Percentiles rank a stretch among this genome's conserved stretches.
Evolutionary conservation across 2,113 vertebrate genomes (phyloP).

Genomic region (Pelusios castaneus): DNA sequence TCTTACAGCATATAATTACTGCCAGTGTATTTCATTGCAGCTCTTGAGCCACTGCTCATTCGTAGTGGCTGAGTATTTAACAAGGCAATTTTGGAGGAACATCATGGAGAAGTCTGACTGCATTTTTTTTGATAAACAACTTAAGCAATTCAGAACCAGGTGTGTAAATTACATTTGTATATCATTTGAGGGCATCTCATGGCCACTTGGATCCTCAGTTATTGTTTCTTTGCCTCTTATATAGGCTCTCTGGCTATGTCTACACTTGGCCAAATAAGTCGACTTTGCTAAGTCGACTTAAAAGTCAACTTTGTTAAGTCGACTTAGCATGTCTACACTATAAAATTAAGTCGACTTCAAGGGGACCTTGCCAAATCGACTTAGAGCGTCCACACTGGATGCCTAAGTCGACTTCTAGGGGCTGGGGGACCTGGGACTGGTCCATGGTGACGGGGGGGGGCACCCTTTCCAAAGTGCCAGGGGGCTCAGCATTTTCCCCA

Average conservation of each 20-base stretch:
- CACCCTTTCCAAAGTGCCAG: too few relatives aligned
- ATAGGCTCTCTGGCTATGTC: neutral
- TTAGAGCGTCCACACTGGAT: too few relatives aligned
- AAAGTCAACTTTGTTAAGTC: too few relatives aligned
- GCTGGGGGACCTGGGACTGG: too few relatives aligned
- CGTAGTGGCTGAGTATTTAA: neutral
- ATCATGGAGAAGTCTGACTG: neutral
- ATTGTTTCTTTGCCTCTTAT: neutral
- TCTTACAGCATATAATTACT: neutral
- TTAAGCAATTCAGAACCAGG: neutral
- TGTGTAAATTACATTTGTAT: neutral
- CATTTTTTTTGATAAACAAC: neutral
- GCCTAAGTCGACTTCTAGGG: too few relatives aligned
- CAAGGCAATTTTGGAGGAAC: neutral
- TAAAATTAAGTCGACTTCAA: too few relatives aligned
- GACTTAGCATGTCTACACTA: too few relatives aligned
- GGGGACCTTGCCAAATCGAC: too few relatives aligned
- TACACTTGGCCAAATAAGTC: too few relatives aligned
- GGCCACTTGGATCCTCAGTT: neutral
- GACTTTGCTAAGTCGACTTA: too few relatives aligned
- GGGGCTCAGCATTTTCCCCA: too few relatives aligned
- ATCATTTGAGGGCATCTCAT: neutral
- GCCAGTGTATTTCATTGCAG: neutral
- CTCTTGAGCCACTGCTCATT: neutral
- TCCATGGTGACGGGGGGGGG: too few relatives aligned